Conservation (phyloP, 2,797 vertebrate species). For the Lophura swinhoii region DNA sequence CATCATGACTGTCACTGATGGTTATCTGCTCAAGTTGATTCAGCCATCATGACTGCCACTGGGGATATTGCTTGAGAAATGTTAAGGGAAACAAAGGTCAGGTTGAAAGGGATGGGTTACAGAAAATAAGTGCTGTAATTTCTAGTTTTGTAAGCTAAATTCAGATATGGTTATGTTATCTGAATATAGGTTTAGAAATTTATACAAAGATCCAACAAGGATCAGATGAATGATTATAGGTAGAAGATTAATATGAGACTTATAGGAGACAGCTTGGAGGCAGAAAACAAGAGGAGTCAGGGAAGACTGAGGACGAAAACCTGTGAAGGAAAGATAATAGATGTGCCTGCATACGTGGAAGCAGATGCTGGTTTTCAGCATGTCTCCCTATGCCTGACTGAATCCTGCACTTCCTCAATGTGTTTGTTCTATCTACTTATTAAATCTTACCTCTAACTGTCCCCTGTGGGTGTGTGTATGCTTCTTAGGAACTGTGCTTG, state of each 20-base stretch:
- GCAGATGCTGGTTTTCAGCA: neutral
- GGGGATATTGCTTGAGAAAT: neutral
- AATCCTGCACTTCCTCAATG: neutral
- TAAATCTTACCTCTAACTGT: neutral
- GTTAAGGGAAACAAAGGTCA: neutral
- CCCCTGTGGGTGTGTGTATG: accelerated
- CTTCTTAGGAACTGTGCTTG: neutral
- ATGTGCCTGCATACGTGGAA: accelerated
- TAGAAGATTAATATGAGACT: neutral
- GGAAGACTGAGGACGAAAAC: neutral
- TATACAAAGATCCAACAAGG: neutral
- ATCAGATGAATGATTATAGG: neutral
- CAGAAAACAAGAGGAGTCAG: neutral
- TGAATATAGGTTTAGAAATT: neutral
- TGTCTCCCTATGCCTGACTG: neutral
- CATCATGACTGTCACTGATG: neutral
- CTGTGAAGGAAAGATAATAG: neutral
- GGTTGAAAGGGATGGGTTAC: neutral
- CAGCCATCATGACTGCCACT: neutral
- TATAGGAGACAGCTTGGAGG: neutral
- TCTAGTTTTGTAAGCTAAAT: neutral
- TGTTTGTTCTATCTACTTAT: neutral
- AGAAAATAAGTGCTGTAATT: neutral
- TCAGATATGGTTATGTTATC: neutral
- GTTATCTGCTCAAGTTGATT: neutral